phyloP scores from a whole-genome alignment of 2,888 invertebrate genomes.

The Drosophila nigricruria region DNA sequence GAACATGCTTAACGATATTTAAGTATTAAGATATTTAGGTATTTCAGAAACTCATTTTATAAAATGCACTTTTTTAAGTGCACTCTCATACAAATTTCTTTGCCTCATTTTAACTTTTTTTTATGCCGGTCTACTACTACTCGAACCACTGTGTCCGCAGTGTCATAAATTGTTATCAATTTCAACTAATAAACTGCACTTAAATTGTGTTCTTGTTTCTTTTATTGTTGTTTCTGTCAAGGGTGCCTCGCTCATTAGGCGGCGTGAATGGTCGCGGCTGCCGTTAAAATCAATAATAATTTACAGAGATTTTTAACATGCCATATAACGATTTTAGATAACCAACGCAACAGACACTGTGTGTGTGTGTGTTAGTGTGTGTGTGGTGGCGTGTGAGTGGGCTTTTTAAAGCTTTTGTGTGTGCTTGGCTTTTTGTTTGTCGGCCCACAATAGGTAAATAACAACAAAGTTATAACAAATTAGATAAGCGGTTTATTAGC shows the following conservation, averaged over 20 bases:
- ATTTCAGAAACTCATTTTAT: neutral
- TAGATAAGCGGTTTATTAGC: slow-evolving; percentile 77
- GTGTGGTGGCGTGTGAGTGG: slow-evolving; percentile 37
- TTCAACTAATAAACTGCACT: slow-evolving; percentile 61
- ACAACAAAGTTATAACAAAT: slow-evolving; percentile 70
- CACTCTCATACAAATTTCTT: neutral
- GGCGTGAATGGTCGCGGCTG: slow-evolving; percentile 19
- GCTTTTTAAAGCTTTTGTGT: slow-evolving; percentile 55
- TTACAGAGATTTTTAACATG: slow-evolving; percentile 70
- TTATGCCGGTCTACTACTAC: neutral
- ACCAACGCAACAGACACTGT: slow-evolving; percentile 9
- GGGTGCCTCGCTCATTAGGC: slow-evolving; percentile 55
- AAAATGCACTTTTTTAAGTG: neutral
- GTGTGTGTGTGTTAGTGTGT: slow-evolving; percentile 4
- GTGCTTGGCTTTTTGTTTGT: slow-evolving; percentile 62
- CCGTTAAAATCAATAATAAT: slow-evolving; percentile 71
- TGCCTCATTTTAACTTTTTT: no score
- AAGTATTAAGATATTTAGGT: no score
- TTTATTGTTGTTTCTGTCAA: slow-evolving; percentile 15
- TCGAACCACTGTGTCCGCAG: slow-evolving; percentile 1
- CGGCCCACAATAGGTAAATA: slow-evolving; percentile 65
- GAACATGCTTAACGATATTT: neutral
- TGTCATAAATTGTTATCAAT: slow-evolving; percentile 60
- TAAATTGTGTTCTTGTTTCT: slow-evolving; percentile 21
- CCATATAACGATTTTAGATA: slow-evolving; percentile 66